Evolutionary conservation across 1,140 invertebrate species (phyloP), one percentile per base, ranked within the genome.

Genomic region (Drosophila ercepeae): DNA sequence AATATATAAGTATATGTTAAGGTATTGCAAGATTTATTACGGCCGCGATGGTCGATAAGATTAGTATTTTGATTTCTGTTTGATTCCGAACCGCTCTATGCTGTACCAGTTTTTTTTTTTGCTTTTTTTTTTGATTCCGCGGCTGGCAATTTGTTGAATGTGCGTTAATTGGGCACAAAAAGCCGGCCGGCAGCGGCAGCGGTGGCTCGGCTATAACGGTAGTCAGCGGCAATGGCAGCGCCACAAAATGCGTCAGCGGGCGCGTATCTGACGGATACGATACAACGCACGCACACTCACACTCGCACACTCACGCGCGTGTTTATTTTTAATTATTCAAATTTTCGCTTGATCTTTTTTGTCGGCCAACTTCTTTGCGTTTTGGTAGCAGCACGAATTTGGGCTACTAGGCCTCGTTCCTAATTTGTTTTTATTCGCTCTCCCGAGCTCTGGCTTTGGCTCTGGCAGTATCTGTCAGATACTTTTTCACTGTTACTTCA

Each of bases 151-250:
- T 71, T 77, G 59, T 70, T 78, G 76, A 76, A 77, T 70, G 78
- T 86, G 60, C 64, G 57, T 82, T 88, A 78, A 90, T 90, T 90
- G 81, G 83, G 89, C 89, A 90, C 89, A 90, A 90, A 90, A 90
- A 65, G 84, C 89, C 89, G 89, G 89, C 89, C 89, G 89, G 89
- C 84, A 68, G 70, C 77, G 54, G 64, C 59, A 21, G 18, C 51
- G 18, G 9, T 19, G 64, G 70, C 77, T 21, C 21, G 59, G 49
- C 65, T 54, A 71, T 55, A 65, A 74, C 76, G 57, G 48, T 63
- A 36, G 65, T 46, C 70, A 68, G 64, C 77, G 65, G 64, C 72
- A 27, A 29, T 49, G 29, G 14, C 32, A 32, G 29, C 29, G 34
- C 32, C 69, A 45, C 39, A 23, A 61, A 79, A 72, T 83, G 71